Evolutionary conservation across 2,797 vertebrate species (phyloP), one percentile per base, ranked within the genome.

Genomic region (Cynodonichthys magdalenae): DNA sequence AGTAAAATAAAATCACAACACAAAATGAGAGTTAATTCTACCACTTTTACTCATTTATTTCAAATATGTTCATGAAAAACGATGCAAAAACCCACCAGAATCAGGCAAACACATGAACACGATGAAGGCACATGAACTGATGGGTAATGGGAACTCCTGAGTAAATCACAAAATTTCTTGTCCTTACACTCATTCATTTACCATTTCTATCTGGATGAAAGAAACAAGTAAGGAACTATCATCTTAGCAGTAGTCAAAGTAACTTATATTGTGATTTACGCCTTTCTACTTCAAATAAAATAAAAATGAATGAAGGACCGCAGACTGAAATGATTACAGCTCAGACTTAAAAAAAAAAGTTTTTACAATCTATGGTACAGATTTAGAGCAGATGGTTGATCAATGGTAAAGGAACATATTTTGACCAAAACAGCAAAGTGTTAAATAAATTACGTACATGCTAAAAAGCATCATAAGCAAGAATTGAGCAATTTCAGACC

Each of bases 41-140:
- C 75, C 60, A 84, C 80, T 50, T 60, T 72, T 66, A 74, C 63
- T 68, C 24, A 66, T 95, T 95, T 94, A 94, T 94, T 96, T 94
- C 83, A 92, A 93, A 86, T 75, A 91, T 92, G 89, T 84, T 90
- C 81, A 90, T 85, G 89, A 83, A 93, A 85, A 87, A 69, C 62
- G 75, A 90, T 92, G 93, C 77, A 82, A 79, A 85, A 71, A 70
- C 19, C 15, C 83, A 79, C 73, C 80, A 80, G 67, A 58, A 18
- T 81, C 83, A 88, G 71, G 83, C 84, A 94, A 89, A 95, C 91
- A 88, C 77, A 85, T 78, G 81, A 74, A 92, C 92, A 86, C 60
- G 87, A 95, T 94, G 94, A 94, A 97, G 96, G 95, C 96, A 97
- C 96, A 87, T 87, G 74, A 89, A 87, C 69, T 63, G 69, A 88